A percentile compares a stretch with the other conserved stretches of the same genome.
phyloP scores from a whole-genome alignment of 2,113 vertebrate genomes.

The Corythoichthys intestinalis region DNA sequence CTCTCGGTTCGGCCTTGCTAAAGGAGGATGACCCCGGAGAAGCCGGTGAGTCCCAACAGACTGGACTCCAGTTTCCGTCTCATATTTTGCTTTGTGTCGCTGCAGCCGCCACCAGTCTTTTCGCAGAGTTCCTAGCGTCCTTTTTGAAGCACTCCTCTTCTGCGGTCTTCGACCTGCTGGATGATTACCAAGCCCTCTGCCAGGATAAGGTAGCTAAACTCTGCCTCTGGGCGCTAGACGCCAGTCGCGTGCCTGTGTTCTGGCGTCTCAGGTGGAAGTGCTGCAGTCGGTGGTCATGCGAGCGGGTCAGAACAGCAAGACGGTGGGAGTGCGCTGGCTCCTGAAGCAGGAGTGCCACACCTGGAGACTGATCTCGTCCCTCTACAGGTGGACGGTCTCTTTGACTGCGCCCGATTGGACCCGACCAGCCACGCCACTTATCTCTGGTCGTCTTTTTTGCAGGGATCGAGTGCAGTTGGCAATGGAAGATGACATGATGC shows the following conservation, averaged over 20 bases:
- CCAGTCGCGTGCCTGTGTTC: too few relatives aligned
- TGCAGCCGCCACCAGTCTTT: conserved; percentile 88
- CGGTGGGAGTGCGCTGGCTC: conserved; percentile 90
- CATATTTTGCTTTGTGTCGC: conserved; percentile 4
- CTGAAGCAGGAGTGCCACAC: conserved; percentile 93
- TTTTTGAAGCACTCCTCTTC: conserved; percentile 86
- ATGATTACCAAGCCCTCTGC: conserved; percentile 87
- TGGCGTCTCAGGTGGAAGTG: conserved; percentile 75
- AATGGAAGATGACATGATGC: conserved; percentile 85
- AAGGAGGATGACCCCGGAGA: conserved; percentile 94
- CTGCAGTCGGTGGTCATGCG: conserved; percentile 86
- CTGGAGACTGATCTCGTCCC: conserved; percentile 89
- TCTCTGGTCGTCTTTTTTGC: conserved; percentile 26
- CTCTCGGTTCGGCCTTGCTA: conserved; percentile 82
- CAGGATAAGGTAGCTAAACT: conserved; percentile 71
- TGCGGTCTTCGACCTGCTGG: conserved; percentile 88
- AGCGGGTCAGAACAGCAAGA: conserved; percentile 90
- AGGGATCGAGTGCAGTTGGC: conserved; percentile 86
- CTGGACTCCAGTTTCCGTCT: background rate
- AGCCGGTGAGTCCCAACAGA: conserved; percentile 73
- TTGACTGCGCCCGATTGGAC: background rate
- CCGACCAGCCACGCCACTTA: background rate
- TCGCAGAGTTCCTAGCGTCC: conserved; percentile 85
- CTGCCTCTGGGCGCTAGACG: too few relatives aligned
- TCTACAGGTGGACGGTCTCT: conserved; percentile 79